Percentiles rank a stretch among this genome's conserved stretches.
phyloP scores from a whole-genome alignment of 1,140 invertebrate species.

The Drosophila pallidifrons region DNA sequence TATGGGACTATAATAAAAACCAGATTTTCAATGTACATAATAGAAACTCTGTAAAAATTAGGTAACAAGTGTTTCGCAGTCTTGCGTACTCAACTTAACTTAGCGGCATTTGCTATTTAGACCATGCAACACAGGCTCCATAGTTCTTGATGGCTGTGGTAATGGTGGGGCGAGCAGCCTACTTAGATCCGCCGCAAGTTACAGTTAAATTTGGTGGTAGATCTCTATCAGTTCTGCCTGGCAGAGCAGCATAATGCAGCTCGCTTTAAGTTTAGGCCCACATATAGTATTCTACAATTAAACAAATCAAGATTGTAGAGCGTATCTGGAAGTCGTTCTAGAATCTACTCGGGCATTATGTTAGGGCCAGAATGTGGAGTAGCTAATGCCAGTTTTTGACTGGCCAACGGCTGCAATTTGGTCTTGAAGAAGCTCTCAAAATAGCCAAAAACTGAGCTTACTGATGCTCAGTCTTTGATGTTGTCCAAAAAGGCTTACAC shows the following conservation, averaged over 20 bases:
- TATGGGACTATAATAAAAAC: no score
- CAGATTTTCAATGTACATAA: no score
- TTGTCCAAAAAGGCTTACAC: conserved; percentile 17
- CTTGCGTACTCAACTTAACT: conserved; percentile 24
- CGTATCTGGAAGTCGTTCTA: conserved; percentile 2
- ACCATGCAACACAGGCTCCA: conserved; percentile 58
- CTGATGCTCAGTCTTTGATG: conserved; percentile 33
- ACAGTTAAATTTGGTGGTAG: conserved; percentile 45
- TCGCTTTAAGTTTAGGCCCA: no score
- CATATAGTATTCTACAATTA: not conserved
- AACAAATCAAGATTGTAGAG: not conserved
- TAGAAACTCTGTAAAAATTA: no score
- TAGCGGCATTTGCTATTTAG: conserved; percentile 69
- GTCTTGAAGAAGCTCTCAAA: conserved; percentile 16
- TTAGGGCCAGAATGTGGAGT: not conserved
- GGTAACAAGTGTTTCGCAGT: conserved; percentile 2
- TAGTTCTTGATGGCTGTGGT: conserved; percentile 4
- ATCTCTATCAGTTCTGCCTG: conserved; percentile 9
- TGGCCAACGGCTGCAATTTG: conserved; percentile 1
- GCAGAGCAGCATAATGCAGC: not conserved
- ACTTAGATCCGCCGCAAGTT: conserved; percentile 59
- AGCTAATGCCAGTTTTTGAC: conserved; percentile 12
- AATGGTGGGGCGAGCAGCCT: not conserved
- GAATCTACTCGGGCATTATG: not conserved
- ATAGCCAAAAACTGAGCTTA: conserved; percentile 14